Base-by-base conservation (phyloP, 1,140 invertebrate genomes). In the Cydia strobilella region DNA sequence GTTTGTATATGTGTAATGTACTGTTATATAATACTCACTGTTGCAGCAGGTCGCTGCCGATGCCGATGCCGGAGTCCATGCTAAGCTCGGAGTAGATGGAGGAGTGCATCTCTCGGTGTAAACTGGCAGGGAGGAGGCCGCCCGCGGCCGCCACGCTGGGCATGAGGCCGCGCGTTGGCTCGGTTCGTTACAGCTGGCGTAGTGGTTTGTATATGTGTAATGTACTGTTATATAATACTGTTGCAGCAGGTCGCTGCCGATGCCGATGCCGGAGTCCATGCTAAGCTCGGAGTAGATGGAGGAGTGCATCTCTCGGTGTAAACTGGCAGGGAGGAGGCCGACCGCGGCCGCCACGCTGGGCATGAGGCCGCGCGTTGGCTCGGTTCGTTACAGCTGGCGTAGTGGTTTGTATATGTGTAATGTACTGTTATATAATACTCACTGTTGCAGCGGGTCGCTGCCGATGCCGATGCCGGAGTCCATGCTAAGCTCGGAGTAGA, bases 31-130 rank as follows among this genome's bases (percentile, higher is more conserved):
- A 65, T 75, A 84, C 84, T 83, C 4, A 89, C 88, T 90, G 85
- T 78, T 87, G 88, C 25, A 89, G 82, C 74, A 87, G 88, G 73
- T 92, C 89, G 62, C 13, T 27, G 7, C 20, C 31, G 27, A 95
- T 94, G 2, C 94, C 89, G 77, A 97, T 96, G 75, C 96, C 96
- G 20, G 96, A 97, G 87, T 97, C 96, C 18, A 96, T 92, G 86
- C 96, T 97, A 63, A 96, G 94, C 88, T 97, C 96, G 0, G 96
- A 97, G 91, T 96, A 96, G 74, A 97, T 93, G 15, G 97, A 98
- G 69, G 95, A 96, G 89, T 98, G 97, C 77, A 99, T 94, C 93
- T 99, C 98, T 9, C 96, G 96, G 10, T 98, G 97, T 74, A 99
- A 94, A 10, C 97, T 98, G 75, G 93, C 87, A 65, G 90, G 90